Percentiles rank a stretch among this genome's conserved stretches.
These are phyloP conservation scores for Dasysyrphus albostriatus DNA, from an alignment of 2,888 invertebrate species.

Conservation along the genomic window DNA sequence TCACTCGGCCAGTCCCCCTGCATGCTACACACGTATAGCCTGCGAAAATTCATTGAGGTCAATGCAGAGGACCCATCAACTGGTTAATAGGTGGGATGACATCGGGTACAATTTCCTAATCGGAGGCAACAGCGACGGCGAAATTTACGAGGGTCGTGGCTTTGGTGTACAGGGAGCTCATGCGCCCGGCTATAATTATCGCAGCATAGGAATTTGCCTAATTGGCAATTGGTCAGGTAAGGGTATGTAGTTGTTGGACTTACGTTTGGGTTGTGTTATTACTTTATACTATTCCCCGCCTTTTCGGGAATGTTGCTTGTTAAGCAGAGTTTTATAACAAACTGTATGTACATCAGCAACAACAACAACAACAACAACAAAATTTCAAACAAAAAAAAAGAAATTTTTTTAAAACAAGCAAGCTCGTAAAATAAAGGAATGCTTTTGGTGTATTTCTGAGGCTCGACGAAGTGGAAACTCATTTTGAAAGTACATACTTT, in stretches of 20 bases:
- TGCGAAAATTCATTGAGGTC: conserved; percentile 85
- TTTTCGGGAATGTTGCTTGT: conserved; percentile 23
- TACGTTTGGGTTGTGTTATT: conserved; percentile 4
- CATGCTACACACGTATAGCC: conserved; percentile 84
- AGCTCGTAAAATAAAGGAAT: conserved; percentile 43
- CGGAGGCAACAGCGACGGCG: conserved; percentile 86
- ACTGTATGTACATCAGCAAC: background rate
- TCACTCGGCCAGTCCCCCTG: conserved; percentile 86
- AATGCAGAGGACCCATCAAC: conserved; percentile 87
- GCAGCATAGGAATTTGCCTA: conserved; percentile 87
- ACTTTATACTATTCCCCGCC: background rate
- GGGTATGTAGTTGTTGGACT: conserved; percentile 8
- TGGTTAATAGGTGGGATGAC: conserved; percentile 86
- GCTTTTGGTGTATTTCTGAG: conserved; percentile 46
- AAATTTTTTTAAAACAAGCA: conserved; percentile 37
- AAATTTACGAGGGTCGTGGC: conserved; percentile 88
- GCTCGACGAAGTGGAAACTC: conserved; percentile 60
- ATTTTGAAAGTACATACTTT: conserved; percentile 85
- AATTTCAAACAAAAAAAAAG: conserved; percentile 15
- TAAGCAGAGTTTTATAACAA: conserved; percentile 9
- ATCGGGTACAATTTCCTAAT: conserved; percentile 88
- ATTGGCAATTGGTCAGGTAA: conserved; percentile 84
- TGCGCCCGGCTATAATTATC: conserved; percentile 86
- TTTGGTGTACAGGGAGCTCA: conserved; percentile 88
- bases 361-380: background rate